Conservation (phyloP, 1,140 invertebrate genomes). For the Wiebesia pumilae region DNA sequence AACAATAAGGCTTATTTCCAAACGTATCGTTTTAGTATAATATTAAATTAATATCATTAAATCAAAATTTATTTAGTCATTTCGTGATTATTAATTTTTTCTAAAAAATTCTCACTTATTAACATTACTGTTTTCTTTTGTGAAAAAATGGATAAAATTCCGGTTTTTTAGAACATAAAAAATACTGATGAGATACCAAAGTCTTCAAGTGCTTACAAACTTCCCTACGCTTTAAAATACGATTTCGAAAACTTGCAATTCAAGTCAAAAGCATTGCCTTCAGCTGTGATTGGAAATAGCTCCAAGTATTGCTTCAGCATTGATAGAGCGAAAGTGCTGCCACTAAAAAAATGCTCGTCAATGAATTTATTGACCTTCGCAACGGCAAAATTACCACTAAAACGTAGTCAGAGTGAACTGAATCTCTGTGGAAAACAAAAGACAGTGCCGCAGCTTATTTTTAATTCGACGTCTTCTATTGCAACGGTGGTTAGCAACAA, state of each 20-base stretch:
- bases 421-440: slow-evolving; percentile 65
- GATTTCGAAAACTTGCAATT: slow-evolving; percentile 46
- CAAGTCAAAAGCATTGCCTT: neutral
- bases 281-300: neutral
- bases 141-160: neutral
- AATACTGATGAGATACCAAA: no score
- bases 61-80: no score
- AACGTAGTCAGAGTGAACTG: slow-evolving; percentile 71
- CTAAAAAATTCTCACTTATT: no score
- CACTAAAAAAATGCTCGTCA: slow-evolving; percentile 68
- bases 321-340: neutral
- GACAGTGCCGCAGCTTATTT: slow-evolving; percentile 60
- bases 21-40: no score
- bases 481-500: slow-evolving; percentile 72
- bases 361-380: slow-evolving; percentile 65
- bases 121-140: neutral
- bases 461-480: slow-evolving; percentile 72
- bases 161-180: neutral
- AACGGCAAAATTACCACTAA: slow-evolving; percentile 56
- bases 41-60: no score
- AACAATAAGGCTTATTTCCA: no score
- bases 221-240: slow-evolving; percentile 56
- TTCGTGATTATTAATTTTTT: no score
- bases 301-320: neutral
- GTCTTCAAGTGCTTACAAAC: slow-evolving; percentile 55